Evolutionary conservation across 2,888 invertebrate genomes (phyloP).

Genomic region (Cremastinae sp.): DNA sequence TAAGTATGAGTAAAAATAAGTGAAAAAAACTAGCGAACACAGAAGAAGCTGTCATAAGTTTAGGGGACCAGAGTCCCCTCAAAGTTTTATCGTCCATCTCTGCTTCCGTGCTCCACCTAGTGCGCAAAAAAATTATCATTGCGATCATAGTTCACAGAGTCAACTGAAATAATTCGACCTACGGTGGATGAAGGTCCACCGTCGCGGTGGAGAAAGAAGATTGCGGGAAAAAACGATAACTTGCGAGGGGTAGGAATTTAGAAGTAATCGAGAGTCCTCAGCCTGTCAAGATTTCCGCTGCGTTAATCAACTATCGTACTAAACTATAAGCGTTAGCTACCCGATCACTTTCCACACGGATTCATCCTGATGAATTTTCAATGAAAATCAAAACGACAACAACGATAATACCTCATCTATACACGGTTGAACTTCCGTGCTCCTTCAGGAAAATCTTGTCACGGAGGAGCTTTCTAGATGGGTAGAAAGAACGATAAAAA

Average conservation of each 20-base stretch:
- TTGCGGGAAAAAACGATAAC: slow-evolving; percentile 10
- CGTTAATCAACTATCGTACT: background rate
- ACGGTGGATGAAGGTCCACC: no score
- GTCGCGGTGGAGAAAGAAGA: background rate
- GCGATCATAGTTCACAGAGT: background rate
- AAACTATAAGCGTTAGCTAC: background rate
- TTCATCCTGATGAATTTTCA: background rate
- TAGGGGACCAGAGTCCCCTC: slow-evolving; percentile 26
- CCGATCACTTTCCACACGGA: slow-evolving; percentile 8
- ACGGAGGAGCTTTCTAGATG: slow-evolving; percentile 15
- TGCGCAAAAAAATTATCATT: no score
- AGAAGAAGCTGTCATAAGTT: background rate
- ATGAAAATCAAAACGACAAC: slow-evolving; percentile 15
- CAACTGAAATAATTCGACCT: background rate
- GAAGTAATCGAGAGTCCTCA: background rate
- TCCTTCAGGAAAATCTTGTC: slow-evolving; percentile 4
- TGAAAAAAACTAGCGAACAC: background rate
- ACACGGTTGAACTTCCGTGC: slow-evolving; percentile 32
- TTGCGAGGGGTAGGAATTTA: slow-evolving; percentile 1
- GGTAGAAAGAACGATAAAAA: background rate
- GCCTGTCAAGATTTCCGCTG: slow-evolving; percentile 1
- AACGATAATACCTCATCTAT: slow-evolving; percentile 25
- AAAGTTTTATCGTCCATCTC: background rate
- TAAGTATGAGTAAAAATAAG: background rate
- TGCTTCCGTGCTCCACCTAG: no score